These are phyloP conservation scores for Caenorhabditis elegans DNA, from an alignment of 1,140 invertebrate species.

Conservation along the genomic window DNA sequence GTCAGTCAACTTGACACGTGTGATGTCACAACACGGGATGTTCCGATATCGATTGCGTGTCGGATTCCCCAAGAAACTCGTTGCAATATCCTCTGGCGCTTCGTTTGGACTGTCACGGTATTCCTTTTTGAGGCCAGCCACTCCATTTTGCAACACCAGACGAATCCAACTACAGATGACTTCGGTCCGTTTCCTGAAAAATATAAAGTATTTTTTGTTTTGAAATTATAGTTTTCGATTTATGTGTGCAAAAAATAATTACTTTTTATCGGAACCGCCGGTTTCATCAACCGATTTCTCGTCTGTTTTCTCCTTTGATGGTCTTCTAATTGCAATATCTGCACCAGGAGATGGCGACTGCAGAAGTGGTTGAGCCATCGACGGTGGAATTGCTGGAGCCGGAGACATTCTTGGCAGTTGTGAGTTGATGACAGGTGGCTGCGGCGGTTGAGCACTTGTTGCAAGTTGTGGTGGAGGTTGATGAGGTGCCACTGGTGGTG, in stretches of 20 bases:
- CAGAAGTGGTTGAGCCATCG: no score
- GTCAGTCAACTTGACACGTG: constrained; percentile 9
- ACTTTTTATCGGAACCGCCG: background rate
- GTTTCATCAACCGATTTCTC: background rate
- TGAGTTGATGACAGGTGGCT: no score
- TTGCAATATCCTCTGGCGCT: background rate
- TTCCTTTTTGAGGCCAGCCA: background rate
- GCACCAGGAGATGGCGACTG: no score
- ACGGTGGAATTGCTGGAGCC: no score
- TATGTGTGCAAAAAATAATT: background rate
- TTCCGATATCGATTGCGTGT: constrained; percentile 25
- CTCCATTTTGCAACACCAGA: background rate
- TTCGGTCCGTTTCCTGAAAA: background rate
- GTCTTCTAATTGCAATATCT: no score
- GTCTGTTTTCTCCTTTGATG: background rate
- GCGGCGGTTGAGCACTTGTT: no score
- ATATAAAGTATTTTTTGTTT: no score
- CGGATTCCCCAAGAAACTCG: background rate
- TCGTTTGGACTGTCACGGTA: background rate
- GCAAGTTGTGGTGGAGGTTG: no score
- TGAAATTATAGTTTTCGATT: background rate
- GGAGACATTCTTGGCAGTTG: no score
- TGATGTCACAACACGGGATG: constrained; percentile 30
- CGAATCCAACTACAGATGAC: background rate
- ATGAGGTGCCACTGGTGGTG: background rate